phyloP scores from a whole-genome alignment of 2,888 invertebrate species.

The Cataglyphis altisquamis region DNA sequence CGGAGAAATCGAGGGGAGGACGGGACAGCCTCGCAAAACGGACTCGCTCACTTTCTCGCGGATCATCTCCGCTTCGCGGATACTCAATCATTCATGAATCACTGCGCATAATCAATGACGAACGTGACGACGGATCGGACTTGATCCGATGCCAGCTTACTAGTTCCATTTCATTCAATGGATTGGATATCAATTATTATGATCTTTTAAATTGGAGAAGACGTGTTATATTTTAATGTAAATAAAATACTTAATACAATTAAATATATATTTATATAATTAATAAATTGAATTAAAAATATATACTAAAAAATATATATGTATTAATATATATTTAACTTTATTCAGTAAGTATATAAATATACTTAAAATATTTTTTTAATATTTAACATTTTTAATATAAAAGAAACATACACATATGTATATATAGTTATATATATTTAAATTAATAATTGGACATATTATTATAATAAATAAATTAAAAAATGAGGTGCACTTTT shows the following conservation, averaged over 20 bases:
- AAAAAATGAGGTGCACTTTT: background rate
- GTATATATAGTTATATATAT: background rate
- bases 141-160: background rate
- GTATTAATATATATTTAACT: background rate
- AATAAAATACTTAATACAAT: background rate
- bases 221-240: background rate
- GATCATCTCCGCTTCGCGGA: constrained; percentile 26
- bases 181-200: background rate
- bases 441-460: background rate
- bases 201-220: background rate
- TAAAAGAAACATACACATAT: background rate
- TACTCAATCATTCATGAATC: constrained; percentile 59
- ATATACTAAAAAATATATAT: background rate
- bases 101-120: constrained; percentile 38
- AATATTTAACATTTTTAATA: background rate
- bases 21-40: background rate
- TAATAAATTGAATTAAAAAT: background rate
- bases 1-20: constrained; percentile 61
- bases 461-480: background rate
- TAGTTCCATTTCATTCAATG: background rate
- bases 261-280: background rate
- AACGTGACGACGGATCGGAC: constrained; percentile 2
- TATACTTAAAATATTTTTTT: constrained; percentile 1
- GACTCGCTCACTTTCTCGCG: constrained; percentile 57
- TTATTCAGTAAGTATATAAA: background rate